Base-by-base conservation (phyloP, 2,888 invertebrate species). In the Rhingia rostrata region DNA sequence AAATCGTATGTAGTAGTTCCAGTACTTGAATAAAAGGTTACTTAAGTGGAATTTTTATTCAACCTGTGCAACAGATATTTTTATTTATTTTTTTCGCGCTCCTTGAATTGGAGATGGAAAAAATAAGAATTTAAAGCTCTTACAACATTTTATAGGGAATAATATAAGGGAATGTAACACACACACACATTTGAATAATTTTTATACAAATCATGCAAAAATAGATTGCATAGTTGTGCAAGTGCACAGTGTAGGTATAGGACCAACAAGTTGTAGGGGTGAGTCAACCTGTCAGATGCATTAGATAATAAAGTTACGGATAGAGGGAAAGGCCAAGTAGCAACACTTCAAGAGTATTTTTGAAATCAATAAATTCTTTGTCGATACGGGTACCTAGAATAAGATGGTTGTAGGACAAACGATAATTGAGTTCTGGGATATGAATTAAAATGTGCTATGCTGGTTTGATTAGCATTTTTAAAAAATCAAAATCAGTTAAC, bases 11-110 rank as follows among this genome's bases (percentile, higher is more conserved):
- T 39, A 39, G 3, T 39, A 1, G 45, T 54, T 60, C 53, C 45
- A 53, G 41, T 60, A 75, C 32, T 53, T 58, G 14, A 54, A 7
- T 45, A 22, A 54, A 69, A 61, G 45, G 60, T 53, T 45, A 32
- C 12, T 53, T 47, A 39, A 73, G 39, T 73, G 22, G 1, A 64
- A 66, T 72, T 39, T 22, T 61, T 33, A 53, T n/a, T 6, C 10
- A 35, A 39, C 12, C 51, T 67, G 45, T 61, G 75, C 53, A 61
- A 70, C 69, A 77, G 61, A 41, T 61, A 53, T 67, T 35, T 67
- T 14, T 12, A 41, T 66, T 14, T 2, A 22, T 33, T n/a, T 39
- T 53, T 6, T 41, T 60, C 30, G 10, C 33, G 10, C 7, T 63
- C 39, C 69, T 63, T 45, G 14, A 39, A 9, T 14, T 32, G 12